Base-by-base conservation (phyloP, 2,888 invertebrate genomes). In the Aporophyla nigra region DNA sequence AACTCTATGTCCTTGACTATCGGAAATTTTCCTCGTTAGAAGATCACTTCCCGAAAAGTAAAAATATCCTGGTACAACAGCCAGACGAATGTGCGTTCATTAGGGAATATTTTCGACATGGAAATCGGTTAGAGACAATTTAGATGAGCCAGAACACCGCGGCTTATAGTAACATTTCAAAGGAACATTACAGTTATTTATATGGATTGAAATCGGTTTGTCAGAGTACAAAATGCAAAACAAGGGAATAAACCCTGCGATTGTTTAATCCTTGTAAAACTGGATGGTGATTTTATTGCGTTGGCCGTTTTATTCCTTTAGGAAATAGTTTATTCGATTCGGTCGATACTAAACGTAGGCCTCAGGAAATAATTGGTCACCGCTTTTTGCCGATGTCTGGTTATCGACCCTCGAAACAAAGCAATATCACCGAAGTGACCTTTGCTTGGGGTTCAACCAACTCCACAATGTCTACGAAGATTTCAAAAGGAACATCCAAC, bases 61-160 rank as follows among this genome's bases (percentile, higher is more conserved):
- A 74, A 86, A 85, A 80, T 82, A 87, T 83, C 82, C 84, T 88
- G 75, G 88, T 84, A 80, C 78, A 82, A 80, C 86, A 80, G 86
- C 84, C 85, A 84, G 87, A 89, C 84, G 88, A 92, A 90, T 90
- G 88, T 89, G 90, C 90, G 90, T 92, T 93, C 93, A 93, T 95
- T 94, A 93, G 88, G 86, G 90, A 92, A 91, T 94, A 94, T 94
- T 94, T 94, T 90, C 86, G 91, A 90, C 86, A 80, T 89, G 91
- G 90, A 92, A 92, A 92, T 91, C 89, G 88, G 86, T 91, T 91
- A 86, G 90, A 91, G 89, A 87, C 82, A 85, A 89, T 89, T 86
- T 84, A 90, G 91, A 88, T 90, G 91, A 89, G 87, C 90, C 92
- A 90, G 91, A 93, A 91, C 89, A 87, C 81, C 87, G 87, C 87